Evolutionary conservation across 2,113 vertebrate species (phyloP).

Genomic region (Ctenodactylus gundi): DNA sequence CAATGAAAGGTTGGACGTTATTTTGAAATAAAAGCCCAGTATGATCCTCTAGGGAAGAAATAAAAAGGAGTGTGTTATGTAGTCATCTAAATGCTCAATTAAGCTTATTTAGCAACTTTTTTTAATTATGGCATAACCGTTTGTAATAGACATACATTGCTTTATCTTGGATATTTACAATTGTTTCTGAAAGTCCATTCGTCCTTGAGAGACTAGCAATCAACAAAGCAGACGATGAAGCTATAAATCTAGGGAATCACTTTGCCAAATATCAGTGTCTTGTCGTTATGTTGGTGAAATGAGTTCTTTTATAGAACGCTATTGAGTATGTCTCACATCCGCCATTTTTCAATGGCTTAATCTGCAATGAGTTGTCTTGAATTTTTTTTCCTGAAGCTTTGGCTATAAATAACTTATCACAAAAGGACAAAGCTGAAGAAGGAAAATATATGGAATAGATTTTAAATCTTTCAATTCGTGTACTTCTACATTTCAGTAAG

Average conservation of each 20-base stretch:
- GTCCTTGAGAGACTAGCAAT: constrained; percentile 54
- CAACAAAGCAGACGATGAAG: constrained; percentile 65
- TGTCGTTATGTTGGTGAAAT: constrained; percentile 47
- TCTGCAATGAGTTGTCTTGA: constrained; percentile 45
- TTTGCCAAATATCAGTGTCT: constrained; percentile 53
- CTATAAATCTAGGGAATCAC: constrained; percentile 2
- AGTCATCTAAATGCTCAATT: constrained; percentile 54
- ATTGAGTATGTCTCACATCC: constrained; percentile 26
- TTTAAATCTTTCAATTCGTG: constrained; percentile 45
- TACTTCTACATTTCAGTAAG: constrained; percentile 51
- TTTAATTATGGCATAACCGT: constrained; percentile 44
- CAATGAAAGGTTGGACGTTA: constrained; percentile 41
- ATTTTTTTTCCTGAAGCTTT: not conserved
- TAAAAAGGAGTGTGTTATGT: constrained; percentile 40
- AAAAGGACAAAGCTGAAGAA: constrained; percentile 17
- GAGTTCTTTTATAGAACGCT: constrained; percentile 31
- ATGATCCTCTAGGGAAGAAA: not conserved
- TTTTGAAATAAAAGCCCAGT: constrained; percentile 56
- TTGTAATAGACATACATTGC: constrained; percentile 20
- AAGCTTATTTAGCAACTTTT: constrained; percentile 66
- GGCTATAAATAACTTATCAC: constrained; percentile 59
- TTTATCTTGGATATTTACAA: constrained; percentile 57
- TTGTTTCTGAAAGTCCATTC: constrained; percentile 28
- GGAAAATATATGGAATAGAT: not conserved
- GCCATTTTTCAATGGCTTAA: constrained; percentile 47